Conservation (phyloP, 2,113 vertebrate genomes). For the Alouatta palliata region DNA sequence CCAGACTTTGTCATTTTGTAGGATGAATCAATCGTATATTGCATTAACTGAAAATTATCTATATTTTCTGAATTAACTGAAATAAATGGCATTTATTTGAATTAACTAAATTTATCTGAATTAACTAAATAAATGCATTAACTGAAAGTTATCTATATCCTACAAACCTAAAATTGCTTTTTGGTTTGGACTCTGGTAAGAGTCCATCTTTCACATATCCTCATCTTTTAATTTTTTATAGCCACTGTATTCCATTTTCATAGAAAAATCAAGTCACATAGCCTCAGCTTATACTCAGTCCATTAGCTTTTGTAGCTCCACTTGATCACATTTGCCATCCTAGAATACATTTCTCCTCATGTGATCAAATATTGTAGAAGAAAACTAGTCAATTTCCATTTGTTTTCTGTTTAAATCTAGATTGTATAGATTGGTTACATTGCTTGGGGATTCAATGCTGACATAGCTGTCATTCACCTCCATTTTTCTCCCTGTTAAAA, state of each 20-base stretch:
- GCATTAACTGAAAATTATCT: not conserved
- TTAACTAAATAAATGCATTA: too few relatives aligned
- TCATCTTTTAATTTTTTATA: not conserved
- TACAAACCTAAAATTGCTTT: not conserved
- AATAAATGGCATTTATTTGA: too few relatives aligned
- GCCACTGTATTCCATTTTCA: not conserved
- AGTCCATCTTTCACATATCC: not conserved
- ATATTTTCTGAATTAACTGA: too few relatives aligned
- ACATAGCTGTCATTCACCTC: not conserved
- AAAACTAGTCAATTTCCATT: not conserved
- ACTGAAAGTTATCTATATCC: not conserved
- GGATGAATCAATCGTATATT: not conserved
- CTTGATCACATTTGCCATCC: not conserved
- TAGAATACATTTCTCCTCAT: not conserved
- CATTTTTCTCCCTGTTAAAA: not conserved
- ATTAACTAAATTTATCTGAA: too few relatives aligned
- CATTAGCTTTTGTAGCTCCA: not conserved
- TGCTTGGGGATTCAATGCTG: not conserved
- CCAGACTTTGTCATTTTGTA: not conserved
- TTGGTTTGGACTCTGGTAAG: too few relatives aligned
- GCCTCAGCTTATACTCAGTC: not conserved
- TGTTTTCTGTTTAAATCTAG: not conserved
- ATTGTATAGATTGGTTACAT: not conserved
- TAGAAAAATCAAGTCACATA: not conserved
- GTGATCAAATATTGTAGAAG: not conserved